Percentiles rank a stretch among this genome's conserved stretches.
phyloP scores from a whole-genome alignment of 2,888 invertebrate species.

The Lordiphosa fenestrarum region DNA sequence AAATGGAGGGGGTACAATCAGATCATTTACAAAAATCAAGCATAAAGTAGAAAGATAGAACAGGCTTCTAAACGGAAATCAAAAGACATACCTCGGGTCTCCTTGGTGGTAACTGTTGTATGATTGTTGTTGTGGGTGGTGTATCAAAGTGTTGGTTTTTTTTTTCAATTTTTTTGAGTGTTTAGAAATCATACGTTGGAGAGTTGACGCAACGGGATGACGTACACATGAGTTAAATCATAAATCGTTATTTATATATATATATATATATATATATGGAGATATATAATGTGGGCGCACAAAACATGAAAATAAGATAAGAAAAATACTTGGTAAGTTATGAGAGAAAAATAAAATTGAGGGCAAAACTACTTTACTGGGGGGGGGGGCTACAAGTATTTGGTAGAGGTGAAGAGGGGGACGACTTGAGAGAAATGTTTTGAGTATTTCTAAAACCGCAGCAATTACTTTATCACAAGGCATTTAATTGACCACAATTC shows the following conservation, averaged over 20 bases:
- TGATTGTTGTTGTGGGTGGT: slow-evolving; percentile 42
- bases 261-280: slow-evolving; percentile 26
- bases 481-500: too few species aligned
- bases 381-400: not conserved
- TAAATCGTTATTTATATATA: slow-evolving; percentile 27
- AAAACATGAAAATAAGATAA: slow-evolving; percentile 74
- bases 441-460: too few species aligned
- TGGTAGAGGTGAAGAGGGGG: too few species aligned
- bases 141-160: slow-evolving; percentile 18
- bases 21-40: slow-evolving; percentile 26
- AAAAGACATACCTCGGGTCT: slow-evolving; percentile 91
- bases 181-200: slow-evolving; percentile 54
- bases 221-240: slow-evolving; percentile 39
- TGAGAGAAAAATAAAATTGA: slow-evolving; percentile 59
- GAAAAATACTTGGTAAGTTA: slow-evolving; percentile 35
- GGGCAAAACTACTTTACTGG: slow-evolving; percentile 31
- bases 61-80: slow-evolving; percentile 55
- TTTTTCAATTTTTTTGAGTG: slow-evolving; percentile 27
- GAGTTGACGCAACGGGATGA: slow-evolving; percentile 58
- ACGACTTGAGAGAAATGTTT: too few species aligned
- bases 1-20: slow-evolving; percentile 42
- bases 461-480: too few species aligned
- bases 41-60: slow-evolving; percentile 30
- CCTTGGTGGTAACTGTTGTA: slow-evolving; percentile 89
- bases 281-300: slow-evolving; percentile 55